A percentile compares a stretch with the other conserved stretches of the same genome.
Evolutionary conservation across 1,140 invertebrate species (phyloP).

Genomic region (Luehdorfia chinensis): DNA sequence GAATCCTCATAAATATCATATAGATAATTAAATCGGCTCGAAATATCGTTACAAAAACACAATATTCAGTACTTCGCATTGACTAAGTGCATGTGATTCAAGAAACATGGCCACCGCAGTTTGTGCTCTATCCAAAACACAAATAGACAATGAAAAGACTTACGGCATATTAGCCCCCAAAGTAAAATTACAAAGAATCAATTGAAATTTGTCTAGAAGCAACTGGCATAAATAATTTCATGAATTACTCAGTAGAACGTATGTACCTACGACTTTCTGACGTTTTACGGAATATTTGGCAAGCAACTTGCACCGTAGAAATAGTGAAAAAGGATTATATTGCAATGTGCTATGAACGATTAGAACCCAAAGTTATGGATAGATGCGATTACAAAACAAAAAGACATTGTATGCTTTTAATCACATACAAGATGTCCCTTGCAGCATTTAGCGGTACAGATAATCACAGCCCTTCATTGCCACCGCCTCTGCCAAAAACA

Average conservation of each 20-base stretch:
- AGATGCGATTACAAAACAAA: conserved; percentile 39
- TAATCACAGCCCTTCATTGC: conserved; percentile 74
- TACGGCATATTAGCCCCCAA: conserved; percentile 45
- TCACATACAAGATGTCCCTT: conserved; percentile 76
- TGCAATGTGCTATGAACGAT: conserved; percentile 46
- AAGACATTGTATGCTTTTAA: conserved; percentile 55
- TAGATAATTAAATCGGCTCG: conserved; percentile 54
- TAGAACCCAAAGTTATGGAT: conserved; percentile 33
- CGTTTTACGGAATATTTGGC: conserved; percentile 77
- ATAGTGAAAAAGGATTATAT: conserved; percentile 55
- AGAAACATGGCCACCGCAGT: conserved; percentile 73
- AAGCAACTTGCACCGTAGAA: conserved; percentile 67
- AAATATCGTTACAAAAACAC: conserved; percentile 54
- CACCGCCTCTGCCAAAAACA: conserved; percentile 75
- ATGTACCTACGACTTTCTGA: conserved; percentile 76
- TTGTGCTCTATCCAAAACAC: conserved; percentile 61
- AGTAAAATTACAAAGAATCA: conserved; percentile 60
- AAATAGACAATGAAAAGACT: conserved; percentile 68
- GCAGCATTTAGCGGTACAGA: conserved; percentile 75
- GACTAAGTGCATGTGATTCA: conserved; percentile 69
- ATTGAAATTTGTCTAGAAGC: conserved; percentile 58
- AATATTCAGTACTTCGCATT: conserved; percentile 52
- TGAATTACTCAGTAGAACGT: conserved; percentile 73
- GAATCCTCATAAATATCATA: conserved; percentile 57
- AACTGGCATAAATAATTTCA: conserved; percentile 72